Base-by-base conservation (phyloP, 2,113 vertebrate genomes). In the Azemiops feae region DNA sequence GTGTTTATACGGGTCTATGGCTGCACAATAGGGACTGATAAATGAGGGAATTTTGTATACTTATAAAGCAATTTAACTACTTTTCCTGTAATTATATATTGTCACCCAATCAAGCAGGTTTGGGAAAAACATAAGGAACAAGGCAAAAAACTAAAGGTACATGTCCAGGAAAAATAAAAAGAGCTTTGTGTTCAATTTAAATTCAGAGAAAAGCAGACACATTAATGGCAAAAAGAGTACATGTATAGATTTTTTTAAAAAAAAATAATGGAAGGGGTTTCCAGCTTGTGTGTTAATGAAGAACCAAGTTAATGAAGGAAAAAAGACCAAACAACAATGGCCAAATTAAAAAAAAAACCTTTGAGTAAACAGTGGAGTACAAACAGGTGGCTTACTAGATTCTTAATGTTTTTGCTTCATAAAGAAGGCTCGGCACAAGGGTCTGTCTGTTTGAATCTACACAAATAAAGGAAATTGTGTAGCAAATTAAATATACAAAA, bases 51-150 rank as follows among this genome's bases (percentile, higher is more conserved):
- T 98, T 97, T 96, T 93, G 95, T 97, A 97, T 97, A 98, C 98
- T 99, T 98, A 97, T 96, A 97, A 97, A 98, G 97, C 98, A 98
- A 98, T 98, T 93, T 98, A 98, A 98, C 98, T 98, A 98, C 97
- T 98, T 98, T 98, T 97, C 97, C 94, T 96, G 97, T 98, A 99
- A 99, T 99, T 98, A 98, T 96, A 97, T 93, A 97, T 96, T 98
- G 97, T 98, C 98, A 98, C 96, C 97, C 97, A 99, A 98, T 98
- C 97, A 98, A 99, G 98, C 98, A 97, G 96, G 96, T 98, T 98
- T 98, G 97, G 97, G 60, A 98, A 98, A 98, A 95, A 95, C 96
- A 96, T 95, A 95, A 96, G 92, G 95, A 96, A 95, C 91, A 92
- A 96, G 94, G 96, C 95, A 94, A 90, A 97, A 90, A 95, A 97